Base-by-base conservation (phyloP, 2,113 vertebrate genomes). In the Furnarius figulus region DNA sequence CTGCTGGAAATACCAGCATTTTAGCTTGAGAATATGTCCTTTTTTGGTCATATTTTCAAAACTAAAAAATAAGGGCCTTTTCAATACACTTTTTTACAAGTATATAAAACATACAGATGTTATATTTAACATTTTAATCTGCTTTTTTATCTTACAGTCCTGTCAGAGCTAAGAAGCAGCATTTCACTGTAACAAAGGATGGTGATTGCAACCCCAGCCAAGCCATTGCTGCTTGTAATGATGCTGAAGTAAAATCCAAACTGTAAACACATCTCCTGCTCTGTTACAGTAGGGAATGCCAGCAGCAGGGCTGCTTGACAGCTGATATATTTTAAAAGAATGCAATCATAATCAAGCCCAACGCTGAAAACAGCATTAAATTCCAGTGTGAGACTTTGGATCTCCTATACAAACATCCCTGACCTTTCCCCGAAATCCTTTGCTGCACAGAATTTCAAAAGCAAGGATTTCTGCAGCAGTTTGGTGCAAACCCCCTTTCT, bases 281-380 rank as follows among this genome's bases (percentile, higher is more conserved):
- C 13, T 35, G 44, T 58, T 93, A 24, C 9, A 31, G 50, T n/a
- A 30, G 4, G 39, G 71, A 71, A 82, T 71, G 73, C 81, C 70
- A 95, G 85, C 81, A 87, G 65, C 70, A 81, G 65, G 5, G 7
- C 90, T 87, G 81, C 68, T 5, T 44, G 65, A 49, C 90, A 82
- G 88, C 70, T 67, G 90, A 85, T 75, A 21, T 2, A 22, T 58
- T 93, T 83, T 61, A 68, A 81, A 96, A 77, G 84, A 83, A 88
- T 62, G 59, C 76, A 70, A 61, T 61, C 83, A 80, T 59, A 86
- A 94, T 79, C 56, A 58, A 90, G 75, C 56, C 56, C 61, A 88
- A 85, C 0, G 8, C 65, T 2, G 5, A 80, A 92, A 95, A 31
- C 47, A 75, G 30, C 46, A 44, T 40, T 77, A 52, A 92, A 93